Evolutionary conservation across 2,888 invertebrate genomes (phyloP).

Genomic region (Diloba caeruleocephala): DNA sequence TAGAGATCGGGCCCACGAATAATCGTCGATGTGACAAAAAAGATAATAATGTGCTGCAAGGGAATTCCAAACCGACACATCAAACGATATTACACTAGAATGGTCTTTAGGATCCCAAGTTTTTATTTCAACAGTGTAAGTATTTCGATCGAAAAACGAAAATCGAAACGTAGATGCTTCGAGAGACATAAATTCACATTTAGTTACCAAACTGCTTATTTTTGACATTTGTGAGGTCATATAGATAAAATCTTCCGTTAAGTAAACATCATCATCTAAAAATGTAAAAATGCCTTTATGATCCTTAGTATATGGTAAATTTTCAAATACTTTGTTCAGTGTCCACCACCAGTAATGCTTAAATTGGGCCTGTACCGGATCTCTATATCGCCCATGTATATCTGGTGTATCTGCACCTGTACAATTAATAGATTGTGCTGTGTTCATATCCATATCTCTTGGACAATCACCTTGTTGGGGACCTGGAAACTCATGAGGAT

Average conservation of each 20-base stretch:
- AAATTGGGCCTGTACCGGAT: slow-evolving; percentile 59
- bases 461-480: slow-evolving; percentile 60
- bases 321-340: slow-evolving; percentile 71
- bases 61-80: slow-evolving; percentile 65
- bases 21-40: slow-evolving; percentile 71
- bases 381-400: slow-evolving; percentile 63
- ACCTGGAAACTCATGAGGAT: slow-evolving; percentile 66
- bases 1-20: slow-evolving; percentile 70
- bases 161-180: slow-evolving; percentile 40
- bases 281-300: slow-evolving; percentile 67
- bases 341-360: slow-evolving; percentile 82
- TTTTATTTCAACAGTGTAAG: slow-evolving; percentile 57
- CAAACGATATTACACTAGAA: slow-evolving; percentile 68
- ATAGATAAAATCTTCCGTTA: slow-evolving; percentile 72
- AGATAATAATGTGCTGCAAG: slow-evolving; percentile 71
- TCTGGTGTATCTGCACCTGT: slow-evolving; percentile 64
- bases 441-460: slow-evolving; percentile 48
- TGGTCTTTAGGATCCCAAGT: slow-evolving; percentile 65
- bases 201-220: slow-evolving; percentile 55
- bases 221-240: slow-evolving; percentile 67
- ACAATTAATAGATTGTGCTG: slow-evolving; percentile 59
- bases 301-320: slow-evolving; percentile 48
- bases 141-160: slow-evolving; percentile 29
- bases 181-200: slow-evolving; percentile 68
- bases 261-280: slow-evolving; percentile 64